These are phyloP conservation scores for Myotis yumanensis DNA, from an alignment of 2,113 vertebrate genomes.

Conservation along the genomic window DNA sequence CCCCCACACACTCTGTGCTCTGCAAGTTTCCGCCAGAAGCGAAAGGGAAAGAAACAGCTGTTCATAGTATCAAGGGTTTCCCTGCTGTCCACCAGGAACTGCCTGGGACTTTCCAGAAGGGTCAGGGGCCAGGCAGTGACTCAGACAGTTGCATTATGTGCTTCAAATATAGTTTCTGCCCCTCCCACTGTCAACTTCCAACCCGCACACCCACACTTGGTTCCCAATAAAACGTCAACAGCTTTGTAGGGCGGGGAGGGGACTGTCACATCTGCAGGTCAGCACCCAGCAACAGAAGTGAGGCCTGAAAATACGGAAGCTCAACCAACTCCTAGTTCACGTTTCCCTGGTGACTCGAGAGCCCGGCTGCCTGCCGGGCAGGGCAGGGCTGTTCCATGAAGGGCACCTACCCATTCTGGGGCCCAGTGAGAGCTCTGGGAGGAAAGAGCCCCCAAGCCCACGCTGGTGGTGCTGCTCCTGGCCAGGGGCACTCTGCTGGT, in stretches of 20 bases:
- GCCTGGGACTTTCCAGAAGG: not conserved
- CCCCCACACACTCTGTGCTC: no score
- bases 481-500: not conserved
- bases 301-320: not conserved
- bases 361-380: not conserved
- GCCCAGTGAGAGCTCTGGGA: fast-evolving
- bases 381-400: not conserved
- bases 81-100: not conserved
- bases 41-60: constrained; percentile 7
- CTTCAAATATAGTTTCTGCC: not conserved
- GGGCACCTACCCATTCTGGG: fast-evolving
- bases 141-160: fast-evolving
- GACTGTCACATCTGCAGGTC: fast-evolving
- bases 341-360: not conserved
- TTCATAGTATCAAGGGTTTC: not conserved
- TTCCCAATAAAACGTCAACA: not conserved
- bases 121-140: not conserved
- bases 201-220: fast-evolving
- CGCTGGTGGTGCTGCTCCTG: fast-evolving
- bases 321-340: no score
- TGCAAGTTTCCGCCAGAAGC: not conserved
- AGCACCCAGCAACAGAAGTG: fast-evolving
- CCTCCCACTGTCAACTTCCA: no score
- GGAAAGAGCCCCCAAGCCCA: not conserved
- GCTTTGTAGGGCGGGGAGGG: not conserved